These are phyloP conservation scores for Scaptomyza cyrtandrae DNA, from an alignment of 2,888 invertebrate genomes.

Conservation along the genomic window DNA sequence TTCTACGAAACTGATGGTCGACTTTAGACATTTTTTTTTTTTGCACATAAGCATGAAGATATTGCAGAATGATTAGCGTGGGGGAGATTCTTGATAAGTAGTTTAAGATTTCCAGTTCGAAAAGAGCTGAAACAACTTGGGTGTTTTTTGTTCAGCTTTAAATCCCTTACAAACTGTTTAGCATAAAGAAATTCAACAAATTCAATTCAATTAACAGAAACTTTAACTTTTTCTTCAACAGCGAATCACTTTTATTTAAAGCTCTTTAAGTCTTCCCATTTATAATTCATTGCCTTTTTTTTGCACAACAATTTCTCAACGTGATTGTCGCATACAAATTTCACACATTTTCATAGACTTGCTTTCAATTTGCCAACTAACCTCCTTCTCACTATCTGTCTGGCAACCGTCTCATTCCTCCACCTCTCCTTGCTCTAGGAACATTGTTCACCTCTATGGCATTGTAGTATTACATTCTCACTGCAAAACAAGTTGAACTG, in stretches of 20 bases:
- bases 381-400: neutral
- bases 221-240: neutral
- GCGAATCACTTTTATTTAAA: conserved; percentile 8
- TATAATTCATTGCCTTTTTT: conserved; percentile 2
- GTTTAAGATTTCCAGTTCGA: too few species aligned
- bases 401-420: neutral
- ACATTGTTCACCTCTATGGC: conserved; percentile 28
- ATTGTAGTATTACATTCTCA: conserved; percentile 31
- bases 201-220: neutral
- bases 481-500: conserved; percentile 36
- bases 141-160: too few species aligned
- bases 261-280: neutral
- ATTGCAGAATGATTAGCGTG: conserved; percentile 2
- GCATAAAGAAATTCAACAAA: too few species aligned
- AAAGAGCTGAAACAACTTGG: too few species aligned
- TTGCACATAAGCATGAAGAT: conserved; percentile 1
- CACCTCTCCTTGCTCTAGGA: conserved; percentile 1
- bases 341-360: conserved; percentile 19
- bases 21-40: neutral
- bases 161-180: too few species aligned
- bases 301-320: conserved; percentile 9
- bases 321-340: conserved; percentile 11
- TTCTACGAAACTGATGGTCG: conserved; percentile 6
- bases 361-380: conserved; percentile 49
- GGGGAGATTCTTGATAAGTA: too few species aligned